Evolutionary conservation across 2,113 vertebrate species (phyloP).

Genomic region (Hiodon alosoides): DNA sequence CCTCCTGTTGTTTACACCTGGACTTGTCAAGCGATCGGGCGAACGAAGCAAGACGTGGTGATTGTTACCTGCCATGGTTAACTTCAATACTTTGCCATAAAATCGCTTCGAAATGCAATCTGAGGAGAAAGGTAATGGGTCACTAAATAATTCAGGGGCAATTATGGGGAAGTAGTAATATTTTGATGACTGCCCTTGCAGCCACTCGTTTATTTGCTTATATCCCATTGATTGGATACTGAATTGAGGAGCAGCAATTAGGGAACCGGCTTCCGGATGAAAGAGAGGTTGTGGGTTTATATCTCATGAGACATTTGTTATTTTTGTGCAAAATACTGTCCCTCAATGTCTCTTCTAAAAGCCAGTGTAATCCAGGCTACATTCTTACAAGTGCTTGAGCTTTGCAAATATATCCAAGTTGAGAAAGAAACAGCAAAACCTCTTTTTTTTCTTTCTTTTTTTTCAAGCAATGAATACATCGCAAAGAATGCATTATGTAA

Average conservation of each 20-base stretch:
- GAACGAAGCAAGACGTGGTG: too few species aligned
- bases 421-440: too few species aligned
- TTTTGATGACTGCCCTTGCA: constrained; percentile 1
- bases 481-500: constrained; percentile 25
- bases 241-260: background rate
- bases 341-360: background rate
- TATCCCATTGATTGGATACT: background rate
- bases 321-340: background rate
- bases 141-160: constrained; percentile 16
- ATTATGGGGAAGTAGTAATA: constrained; percentile 12
- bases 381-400: too few species aligned
- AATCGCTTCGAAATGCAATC: background rate
- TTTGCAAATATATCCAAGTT: too few species aligned
- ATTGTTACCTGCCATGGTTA: background rate
- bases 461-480: background rate
- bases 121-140: constrained; percentile 11
- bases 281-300: background rate
- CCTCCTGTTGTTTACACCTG: background rate
- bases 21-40: background rate
- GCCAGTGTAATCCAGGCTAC: too few species aligned
- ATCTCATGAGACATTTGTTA: background rate
- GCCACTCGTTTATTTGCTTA: background rate
- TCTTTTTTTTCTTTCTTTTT: background rate
- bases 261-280: background rate
- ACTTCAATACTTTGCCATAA: constrained; percentile 9